Evolutionary conservation across 2,888 invertebrate species (phyloP), one percentile per base, ranked within the genome.

Genomic region (Hoplodrina ambigua): DNA sequence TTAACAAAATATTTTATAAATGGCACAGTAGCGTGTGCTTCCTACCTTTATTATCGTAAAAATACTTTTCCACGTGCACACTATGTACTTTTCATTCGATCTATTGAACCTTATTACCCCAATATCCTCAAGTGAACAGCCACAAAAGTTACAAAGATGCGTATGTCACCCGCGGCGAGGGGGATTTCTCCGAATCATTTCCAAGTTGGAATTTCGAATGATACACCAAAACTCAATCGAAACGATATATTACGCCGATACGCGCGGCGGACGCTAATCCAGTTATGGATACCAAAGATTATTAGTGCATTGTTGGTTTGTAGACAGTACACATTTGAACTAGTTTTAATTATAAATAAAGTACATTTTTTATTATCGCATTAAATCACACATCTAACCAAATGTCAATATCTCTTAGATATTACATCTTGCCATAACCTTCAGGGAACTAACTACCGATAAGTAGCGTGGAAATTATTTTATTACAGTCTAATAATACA

Each of bases 141-240:
- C 60, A 69, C 70, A 79, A 75, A 69, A 69, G 74, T 69, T 69
- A 62, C 61, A 71, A 75, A 76, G 80, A 82, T 69, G 75, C 71
- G 86, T 87, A 70, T 85, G 85, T 87, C 87, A 86, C 88, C 89
- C 91, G 82, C 78, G 70, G 68, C 62, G 56, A 74, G 88, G 87
- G 80, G 77, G 75, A 81, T 86, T 19, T 68, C 84, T 50, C 49
- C 85, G 88, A 91, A 90, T 92, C 88, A 92, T 91, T 89, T 88
- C 90, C 90, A 92, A 94, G 56, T 74, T 62, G 25, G 72, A 71
- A 74, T 74, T 70, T 53, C 89, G 91, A 92, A 94, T 92, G 94
- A 94, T 95, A 94, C 92, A 92, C 92, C 92, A 92, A 94, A 94
- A 94, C 94, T 94, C 94, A 94, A 94, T 94, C 93, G 93, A 90